phyloP scores from a whole-genome alignment of 1,140 invertebrate species.

The Cotesia chilonis region DNA sequence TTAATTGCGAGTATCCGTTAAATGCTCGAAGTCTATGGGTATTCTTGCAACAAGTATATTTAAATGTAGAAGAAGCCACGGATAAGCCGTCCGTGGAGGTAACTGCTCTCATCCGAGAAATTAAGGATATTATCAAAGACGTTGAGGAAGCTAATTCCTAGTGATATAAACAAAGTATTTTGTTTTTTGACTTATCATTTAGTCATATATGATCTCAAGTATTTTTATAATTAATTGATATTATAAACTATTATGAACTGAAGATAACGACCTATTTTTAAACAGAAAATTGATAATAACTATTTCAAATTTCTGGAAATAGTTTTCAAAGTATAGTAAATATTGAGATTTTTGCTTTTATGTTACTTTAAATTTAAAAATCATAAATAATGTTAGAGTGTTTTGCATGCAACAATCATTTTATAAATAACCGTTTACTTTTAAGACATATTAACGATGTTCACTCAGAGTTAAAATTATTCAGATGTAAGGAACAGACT shows the following conservation, averaged over 20 bases:
- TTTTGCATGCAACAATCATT: not conserved
- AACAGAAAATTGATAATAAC: too few relatives aligned
- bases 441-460: constrained; percentile 8
- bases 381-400: not conserved
- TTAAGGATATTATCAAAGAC: not conserved
- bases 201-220: too few relatives aligned
- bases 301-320: too few relatives aligned
- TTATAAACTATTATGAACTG: too few relatives aligned
- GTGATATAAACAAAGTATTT: too few relatives aligned
- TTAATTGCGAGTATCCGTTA: constrained; percentile 21
- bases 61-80: constrained; percentile 1
- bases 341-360: not conserved
- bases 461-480: not conserved
- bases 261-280: too few relatives aligned
- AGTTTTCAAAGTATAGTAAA: too few relatives aligned
- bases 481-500: constrained; percentile 25
- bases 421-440: not conserved
- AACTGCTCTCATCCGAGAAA: constrained; percentile 1
- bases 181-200: too few relatives aligned
- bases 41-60: constrained; percentile 16
- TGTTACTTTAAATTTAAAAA: not conserved
- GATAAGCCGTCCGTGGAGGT: constrained; percentile 12
- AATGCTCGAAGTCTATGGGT: constrained; percentile 2
- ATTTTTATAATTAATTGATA: too few relatives aligned
- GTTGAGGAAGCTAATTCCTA: too few relatives aligned